Base-by-base conservation (phyloP, 2,888 invertebrate genomes). In the Tinea semifulvella region DNA sequence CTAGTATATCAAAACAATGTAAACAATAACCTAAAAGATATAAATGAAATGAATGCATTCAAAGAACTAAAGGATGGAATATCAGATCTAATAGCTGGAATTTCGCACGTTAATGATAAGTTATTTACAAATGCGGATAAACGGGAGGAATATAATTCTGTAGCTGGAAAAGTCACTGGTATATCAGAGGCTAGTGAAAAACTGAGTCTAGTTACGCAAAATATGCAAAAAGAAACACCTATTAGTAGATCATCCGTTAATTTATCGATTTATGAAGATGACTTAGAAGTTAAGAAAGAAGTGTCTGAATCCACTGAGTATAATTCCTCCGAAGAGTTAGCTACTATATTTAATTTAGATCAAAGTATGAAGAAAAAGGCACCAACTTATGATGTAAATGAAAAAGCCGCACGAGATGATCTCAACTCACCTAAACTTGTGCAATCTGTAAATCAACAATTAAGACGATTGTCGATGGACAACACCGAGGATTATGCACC, bases 281-380 rank as follows among this genome's bases (percentile, higher is more conserved):
- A 75, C 53, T 60, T 73, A 58, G 71, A 73, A 56, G 51, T 63
- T 49, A 77, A 68, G 52, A 75, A 61, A 52, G 75, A 79, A 47
- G 54, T 62, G 43, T 62, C 65, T 46, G 80, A 81, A 60, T 63
- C 80, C 13, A 85, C 85, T 46, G 85, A 85, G 60, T 86, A 86
- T 57, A 86, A 86, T 61, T 86, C 86, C 8, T 85, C 85, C 42
- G 86, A 86, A 57, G 86, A 86, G 59, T 66, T 86, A 52, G 85
- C 86, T 18, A 85, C 85, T 54, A 86, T 86, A 55, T 86, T 86
- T 59, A 85, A 85, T 56, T 65, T 70, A 36, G 51, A 51, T 40
- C 35, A 44, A 14, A 44, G 45, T 54, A 53, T 73, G 47, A 39
- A 27, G n/a, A 5, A 16, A 19, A 45, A 20, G 10, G 16, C 38